These are phyloP conservation scores for Antitype chi DNA, from an alignment of 2,888 invertebrate genomes.

Conservation along the genomic window DNA sequence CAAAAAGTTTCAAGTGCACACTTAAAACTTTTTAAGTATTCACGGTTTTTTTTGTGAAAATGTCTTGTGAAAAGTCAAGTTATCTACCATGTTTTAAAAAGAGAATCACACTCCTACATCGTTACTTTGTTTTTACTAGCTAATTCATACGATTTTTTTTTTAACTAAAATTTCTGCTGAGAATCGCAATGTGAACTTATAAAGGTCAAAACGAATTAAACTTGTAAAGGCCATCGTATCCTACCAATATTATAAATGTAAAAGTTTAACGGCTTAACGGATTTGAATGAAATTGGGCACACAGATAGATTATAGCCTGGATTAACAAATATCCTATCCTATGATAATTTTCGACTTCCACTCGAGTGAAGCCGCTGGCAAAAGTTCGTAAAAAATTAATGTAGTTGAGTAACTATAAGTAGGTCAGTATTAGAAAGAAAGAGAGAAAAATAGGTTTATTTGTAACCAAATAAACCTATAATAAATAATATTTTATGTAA, in stretches of 20 bases:
- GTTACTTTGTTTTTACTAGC: neutral
- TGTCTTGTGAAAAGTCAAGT: neutral
- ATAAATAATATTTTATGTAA: neutral
- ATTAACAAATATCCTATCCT: too few species aligned
- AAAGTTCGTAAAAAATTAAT: too few species aligned
- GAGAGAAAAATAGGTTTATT: too few species aligned
- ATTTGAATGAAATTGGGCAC: too few species aligned
- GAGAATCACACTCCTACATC: neutral
- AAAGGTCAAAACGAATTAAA: neutral
- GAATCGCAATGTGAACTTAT: neutral
- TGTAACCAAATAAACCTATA: too few species aligned
- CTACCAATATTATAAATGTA: neutral
- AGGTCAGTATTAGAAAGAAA: too few species aligned
- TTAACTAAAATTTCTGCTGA: neutral
- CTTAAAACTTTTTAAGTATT: conserved; percentile 3
- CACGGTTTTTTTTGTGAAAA: neutral
- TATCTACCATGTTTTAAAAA: neutral
- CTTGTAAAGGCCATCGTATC: neutral
- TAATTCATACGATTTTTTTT: neutral
- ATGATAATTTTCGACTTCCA: too few species aligned
- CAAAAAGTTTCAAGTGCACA: neutral
- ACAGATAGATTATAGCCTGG: too few species aligned
- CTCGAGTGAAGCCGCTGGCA: too few species aligned
- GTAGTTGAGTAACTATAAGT: too few species aligned
- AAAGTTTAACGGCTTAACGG: too few species aligned